Conservation (phyloP, 1,140 invertebrate genomes). For the Stegodyphus mimosarum region DNA sequence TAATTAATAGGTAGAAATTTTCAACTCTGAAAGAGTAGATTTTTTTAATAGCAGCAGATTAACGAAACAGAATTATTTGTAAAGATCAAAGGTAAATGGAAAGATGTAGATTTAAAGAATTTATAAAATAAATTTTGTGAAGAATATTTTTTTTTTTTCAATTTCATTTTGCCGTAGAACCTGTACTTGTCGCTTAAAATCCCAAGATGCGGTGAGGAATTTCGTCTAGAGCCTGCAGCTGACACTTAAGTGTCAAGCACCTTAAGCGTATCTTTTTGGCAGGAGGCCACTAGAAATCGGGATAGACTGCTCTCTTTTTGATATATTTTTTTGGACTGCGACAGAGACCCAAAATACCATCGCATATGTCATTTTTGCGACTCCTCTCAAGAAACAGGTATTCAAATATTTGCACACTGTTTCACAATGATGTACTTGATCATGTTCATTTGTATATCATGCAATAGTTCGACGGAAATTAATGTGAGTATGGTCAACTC, state of each 20-base stretch:
- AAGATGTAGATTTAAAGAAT: too few species aligned
- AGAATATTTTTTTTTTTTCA: too few species aligned
- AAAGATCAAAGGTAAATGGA: too few species aligned
- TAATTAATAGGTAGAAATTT: too few species aligned
- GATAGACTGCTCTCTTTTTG: background rate
- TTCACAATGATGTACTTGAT: background rate
- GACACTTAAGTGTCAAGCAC: slow-evolving; percentile 2
- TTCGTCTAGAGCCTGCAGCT: background rate
- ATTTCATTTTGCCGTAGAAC: background rate
- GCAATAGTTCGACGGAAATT: too few species aligned
- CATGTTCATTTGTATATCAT: too few species aligned
- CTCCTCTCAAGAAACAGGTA: background rate
- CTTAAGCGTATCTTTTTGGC: slow-evolving; percentile 1
- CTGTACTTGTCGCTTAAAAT: background rate
- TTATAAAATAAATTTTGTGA: too few species aligned
- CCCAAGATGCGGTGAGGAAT: background rate
- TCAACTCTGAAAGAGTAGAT: too few species aligned
- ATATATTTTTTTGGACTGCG: background rate
- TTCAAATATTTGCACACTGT: background rate
- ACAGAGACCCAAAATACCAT: background rate
- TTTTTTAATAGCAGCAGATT: too few species aligned
- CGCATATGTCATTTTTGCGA: slow-evolving; percentile 1
- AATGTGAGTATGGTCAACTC: too few species aligned
- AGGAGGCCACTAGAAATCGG: background rate
- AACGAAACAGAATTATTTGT: too few species aligned